Base-by-base conservation (phyloP, 1,140 invertebrate genomes). In the Drosophila neocordata region DNA sequence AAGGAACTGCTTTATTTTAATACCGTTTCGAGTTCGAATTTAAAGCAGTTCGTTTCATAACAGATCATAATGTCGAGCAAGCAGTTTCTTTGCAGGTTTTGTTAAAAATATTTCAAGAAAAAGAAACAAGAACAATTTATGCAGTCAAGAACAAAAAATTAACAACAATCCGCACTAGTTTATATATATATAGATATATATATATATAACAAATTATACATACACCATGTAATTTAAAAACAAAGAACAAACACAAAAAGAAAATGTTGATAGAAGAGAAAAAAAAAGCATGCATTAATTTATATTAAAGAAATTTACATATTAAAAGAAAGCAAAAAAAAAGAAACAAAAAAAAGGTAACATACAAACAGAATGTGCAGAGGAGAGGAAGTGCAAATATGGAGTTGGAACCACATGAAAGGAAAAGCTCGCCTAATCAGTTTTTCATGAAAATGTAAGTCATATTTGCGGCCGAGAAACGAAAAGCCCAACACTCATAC, bases 211-310 rank as follows among this genome's bases (percentile, higher is more conserved):
- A 84, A 67, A 78, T 75, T 81, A 85, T 81, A 65, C 63, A 72
- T 81, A 77, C 71, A 85, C 85, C 63, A 77, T 81, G 69, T 84
- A 85, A 73, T 85, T 87, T 78, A 85, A 48, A 48, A 48, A 44
- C 34, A 34, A 34, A 7, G 31, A 34, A 34, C 31, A 34, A 1
- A 13, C 15, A 44, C 1, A 48, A 48, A 35, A 35, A 35, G 2
- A 15, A 48, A 74, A 85, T 78, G 81, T 85, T 87, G 82, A 85
- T 75, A 67, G 66, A 74, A 51, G 13, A 76, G 77, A 73, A 18
- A 37, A 48, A 37, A 59, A 80, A 44, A 48, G 65, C 64, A 80
- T 70, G 77, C 66, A 80, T 74, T 80, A 53, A 79, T 74, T 65
- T 73, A 78, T 12, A 68, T 79, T 62, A 72, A 67, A 41, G 37